Base-by-base conservation (phyloP, 2,797 vertebrate genomes). In the Schizopygopsis pylzovi region DNA sequence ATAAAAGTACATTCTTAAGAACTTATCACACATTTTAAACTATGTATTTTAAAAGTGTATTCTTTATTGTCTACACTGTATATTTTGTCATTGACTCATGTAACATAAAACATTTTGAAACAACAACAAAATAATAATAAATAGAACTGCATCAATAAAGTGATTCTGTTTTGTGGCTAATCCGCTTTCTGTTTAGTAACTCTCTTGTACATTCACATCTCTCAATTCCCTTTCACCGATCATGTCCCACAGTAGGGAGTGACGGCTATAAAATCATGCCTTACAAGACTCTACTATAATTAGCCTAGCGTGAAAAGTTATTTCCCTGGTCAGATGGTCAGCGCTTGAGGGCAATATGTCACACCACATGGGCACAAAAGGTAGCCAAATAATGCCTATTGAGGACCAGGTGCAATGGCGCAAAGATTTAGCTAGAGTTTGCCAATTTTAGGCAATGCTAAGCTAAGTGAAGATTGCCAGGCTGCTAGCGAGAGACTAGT, bases 291-390 rank as follows among this genome's bases (percentile, higher is more conserved):
- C 76, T 92, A 89, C 93, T 95, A 95, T 95, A 95, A 95, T 94
- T 95, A 96, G 95, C 91, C 91, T 89, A 88, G 90, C 88, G 67
- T 94, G 94, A 92, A 90, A 90, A 94, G 92, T 92, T 91, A 92
- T 93, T 89, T 93, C 92, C 92, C 92, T 95, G 95, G 93, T 96
- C 95, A 96, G 94, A 96, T 96, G 95, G 95, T 93, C 94, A 94
- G 89, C 85, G 95, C 95, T 94, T 89, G 92, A 93, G 95, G 95
- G 95, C 93, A 94, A 93, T 91, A 92, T 94, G 94, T 95, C 94
- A 95, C 95, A 95, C 93, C 92, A 87, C 92, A 93, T 94, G 94
- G 93, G 95, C 94, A 94, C 94, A 92, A 95, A 95, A 95, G 93
- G 93, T 93, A 94, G 95, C 94, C 94, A 95, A 93, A 95, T 93